These are phyloP conservation scores for Ichneumon xanthorius DNA, from an alignment of 2,888 invertebrate genomes.

Conservation along the genomic window DNA sequence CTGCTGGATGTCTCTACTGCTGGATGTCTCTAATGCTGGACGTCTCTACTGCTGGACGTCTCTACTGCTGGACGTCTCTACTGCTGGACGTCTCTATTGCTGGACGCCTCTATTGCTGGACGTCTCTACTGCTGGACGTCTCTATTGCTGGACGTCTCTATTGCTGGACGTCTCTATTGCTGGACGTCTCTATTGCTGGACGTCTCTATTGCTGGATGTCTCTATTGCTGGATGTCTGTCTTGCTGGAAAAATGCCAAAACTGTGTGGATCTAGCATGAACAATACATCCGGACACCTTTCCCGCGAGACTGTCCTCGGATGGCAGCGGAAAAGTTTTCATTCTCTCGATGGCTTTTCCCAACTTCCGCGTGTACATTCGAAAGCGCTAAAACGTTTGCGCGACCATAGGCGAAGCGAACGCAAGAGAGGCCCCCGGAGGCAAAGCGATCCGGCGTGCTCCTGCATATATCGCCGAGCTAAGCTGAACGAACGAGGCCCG, in stretches of 20 bases:
- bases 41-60: no score
- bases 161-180: no score
- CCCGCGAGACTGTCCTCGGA: neutral
- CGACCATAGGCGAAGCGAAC: constrained; percentile 17
- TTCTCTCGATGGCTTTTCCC: constrained; percentile 25
- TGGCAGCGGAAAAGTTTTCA: neutral
- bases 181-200: no score
- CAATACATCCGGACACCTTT: neutral
- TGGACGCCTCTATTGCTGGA: no score
- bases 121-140: no score
- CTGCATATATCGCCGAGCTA: constrained; percentile 41
- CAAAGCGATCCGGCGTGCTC: constrained; percentile 22
- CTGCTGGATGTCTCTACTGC: no score
- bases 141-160: no score
- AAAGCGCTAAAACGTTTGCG: constrained; percentile 49
- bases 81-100: no score
- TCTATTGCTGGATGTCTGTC: no score
- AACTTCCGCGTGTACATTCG: constrained; percentile 28
- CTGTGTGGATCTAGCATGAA: neutral
- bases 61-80: no score
- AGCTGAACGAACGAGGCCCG: constrained; percentile 52
- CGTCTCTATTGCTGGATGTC: no score
- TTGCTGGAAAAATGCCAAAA: neutral
- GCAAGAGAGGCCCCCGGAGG: constrained; percentile 44
- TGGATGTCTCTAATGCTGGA: no score